Evolutionary conservation across 2,888 invertebrate species (phyloP).

Genomic region (Glomeris marginata): DNA sequence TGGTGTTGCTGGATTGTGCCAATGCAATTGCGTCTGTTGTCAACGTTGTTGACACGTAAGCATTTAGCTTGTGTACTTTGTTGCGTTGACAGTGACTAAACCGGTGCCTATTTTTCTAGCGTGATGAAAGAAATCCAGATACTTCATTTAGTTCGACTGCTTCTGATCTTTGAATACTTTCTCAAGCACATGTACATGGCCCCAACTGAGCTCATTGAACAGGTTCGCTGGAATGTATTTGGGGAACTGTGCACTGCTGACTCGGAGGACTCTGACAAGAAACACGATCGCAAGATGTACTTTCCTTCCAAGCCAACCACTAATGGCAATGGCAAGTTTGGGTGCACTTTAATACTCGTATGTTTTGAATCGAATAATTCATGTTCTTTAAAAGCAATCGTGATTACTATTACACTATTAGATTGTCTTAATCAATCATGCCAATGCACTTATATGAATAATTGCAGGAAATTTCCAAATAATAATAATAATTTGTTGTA

Average conservation of each 20-base stretch:
- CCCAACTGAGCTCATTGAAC: conserved; percentile 66
- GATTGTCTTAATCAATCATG: too few relatives aligned
- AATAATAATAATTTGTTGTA: too few relatives aligned
- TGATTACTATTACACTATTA: too few relatives aligned
- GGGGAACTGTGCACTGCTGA: neutral
- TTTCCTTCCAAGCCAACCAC: neutral
- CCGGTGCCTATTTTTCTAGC: conserved; percentile 5
- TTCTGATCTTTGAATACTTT: conserved; percentile 80
- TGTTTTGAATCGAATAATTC: too few relatives aligned
- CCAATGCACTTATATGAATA: neutral
- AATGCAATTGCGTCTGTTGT: conserved; percentile 19
- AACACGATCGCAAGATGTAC: too few relatives aligned
- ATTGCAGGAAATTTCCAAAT: too few relatives aligned
- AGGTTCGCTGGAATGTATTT: conserved; percentile 37
- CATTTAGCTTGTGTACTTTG: conserved; percentile 5
- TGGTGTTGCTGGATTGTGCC: conserved; percentile 51
- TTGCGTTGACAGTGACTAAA: neutral
- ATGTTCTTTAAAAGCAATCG: too few relatives aligned
- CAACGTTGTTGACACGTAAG: conserved; percentile 23
- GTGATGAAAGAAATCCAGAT: conserved; percentile 51
- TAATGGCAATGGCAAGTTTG: conserved; percentile 4
- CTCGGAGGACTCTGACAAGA: too few relatives aligned
- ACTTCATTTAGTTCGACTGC: conserved; percentile 62
- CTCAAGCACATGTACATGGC: conserved; percentile 92
- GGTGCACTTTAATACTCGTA: too few relatives aligned